Evolutionary conservation across 2,888 invertebrate genomes (phyloP).

Genomic region (Meghimatium bilineatum): DNA sequence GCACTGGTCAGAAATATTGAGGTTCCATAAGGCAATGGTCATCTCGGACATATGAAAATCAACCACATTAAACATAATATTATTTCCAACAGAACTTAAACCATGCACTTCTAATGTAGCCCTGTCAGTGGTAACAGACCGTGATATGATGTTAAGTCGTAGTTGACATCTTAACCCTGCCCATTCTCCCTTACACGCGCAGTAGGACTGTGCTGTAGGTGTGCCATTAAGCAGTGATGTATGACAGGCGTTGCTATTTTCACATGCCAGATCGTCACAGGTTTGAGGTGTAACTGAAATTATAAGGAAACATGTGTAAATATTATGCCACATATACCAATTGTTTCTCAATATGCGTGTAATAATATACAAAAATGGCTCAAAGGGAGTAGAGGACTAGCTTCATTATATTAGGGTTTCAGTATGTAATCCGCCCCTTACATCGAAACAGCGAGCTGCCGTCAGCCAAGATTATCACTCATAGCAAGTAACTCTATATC

Average conservation of each 20-base stretch:
- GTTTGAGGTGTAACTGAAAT: slow-evolving; percentile 23
- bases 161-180: slow-evolving; percentile 50
- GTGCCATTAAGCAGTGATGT: slow-evolving; percentile 39
- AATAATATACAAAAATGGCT: too few relatives aligned
- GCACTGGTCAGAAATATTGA: slow-evolving; percentile 22
- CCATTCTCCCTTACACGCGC: slow-evolving; percentile 52
- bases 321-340: too few relatives aligned
- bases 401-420: too few relatives aligned
- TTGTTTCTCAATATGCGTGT: too few relatives aligned
- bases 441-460: too few relatives aligned
- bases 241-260: slow-evolving; percentile 52
- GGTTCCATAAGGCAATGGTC: slow-evolving; percentile 21
- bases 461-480: too few relatives aligned
- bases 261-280: slow-evolving; percentile 52
- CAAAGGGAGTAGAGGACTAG: too few relatives aligned
- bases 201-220: slow-evolving; percentile 40
- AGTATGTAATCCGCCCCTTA: too few relatives aligned
- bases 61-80: neutral
- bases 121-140: slow-evolving; percentile 33
- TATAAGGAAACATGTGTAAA: neutral
- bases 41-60: slow-evolving; percentile 4
- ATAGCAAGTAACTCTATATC: too few relatives aligned
- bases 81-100: neutral
- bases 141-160: slow-evolving; percentile 30
- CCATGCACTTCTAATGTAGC: slow-evolving; percentile 35